Base-by-base conservation (phyloP, 2,113 vertebrate species). In the Cyprinus carpio region DNA sequence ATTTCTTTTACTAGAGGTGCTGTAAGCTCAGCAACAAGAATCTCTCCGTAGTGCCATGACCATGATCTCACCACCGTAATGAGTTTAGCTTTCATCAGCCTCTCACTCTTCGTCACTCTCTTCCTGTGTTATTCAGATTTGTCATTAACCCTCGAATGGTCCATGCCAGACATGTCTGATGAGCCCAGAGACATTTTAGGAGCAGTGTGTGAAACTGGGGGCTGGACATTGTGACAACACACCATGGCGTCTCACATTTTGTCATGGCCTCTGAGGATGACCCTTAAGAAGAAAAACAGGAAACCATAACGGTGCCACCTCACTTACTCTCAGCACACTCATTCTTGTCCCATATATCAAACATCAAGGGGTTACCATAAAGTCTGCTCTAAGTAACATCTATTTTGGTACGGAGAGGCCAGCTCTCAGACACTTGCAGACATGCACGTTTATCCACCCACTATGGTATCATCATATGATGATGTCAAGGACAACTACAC, bases 391-490 rank as follows among this genome's bases (percentile, higher is more conserved):
- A 86, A 88, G 84, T 81, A 58, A 75, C 49, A 31, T 91, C 88
- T 93, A 90, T 93, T 93, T 89, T 90, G 27, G 89, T 88, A 54
- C 16, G 69, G 27, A 34, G 27, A 29, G 49, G 79, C 51, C 51
- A 54, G 51, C 9, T n/a, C 54, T 40, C 40, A 40, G 40, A 40
- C 40, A 43, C 40, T 87, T 75, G 75, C 43, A 72, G 67, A 85
- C 83, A 85, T 43, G 40, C 40, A 43, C 2, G 40, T 29, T 56
- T 2, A 46, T 64, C 65, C 58, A 72, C 18, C 11, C 78, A 6
- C 89, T 75, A 51, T 37, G 77, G 62, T 69, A 74, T 69, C 86
- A 89, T 89, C 84, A 88, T 64, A 40, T 86, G 82, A 85, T 74
- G 49, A 9, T 8, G 12, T 65, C 29, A 62, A 67, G 64, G 51